Base-by-base conservation (phyloP, 2,797 vertebrate species). In the Cryptoblepharus egeriae region DNA sequence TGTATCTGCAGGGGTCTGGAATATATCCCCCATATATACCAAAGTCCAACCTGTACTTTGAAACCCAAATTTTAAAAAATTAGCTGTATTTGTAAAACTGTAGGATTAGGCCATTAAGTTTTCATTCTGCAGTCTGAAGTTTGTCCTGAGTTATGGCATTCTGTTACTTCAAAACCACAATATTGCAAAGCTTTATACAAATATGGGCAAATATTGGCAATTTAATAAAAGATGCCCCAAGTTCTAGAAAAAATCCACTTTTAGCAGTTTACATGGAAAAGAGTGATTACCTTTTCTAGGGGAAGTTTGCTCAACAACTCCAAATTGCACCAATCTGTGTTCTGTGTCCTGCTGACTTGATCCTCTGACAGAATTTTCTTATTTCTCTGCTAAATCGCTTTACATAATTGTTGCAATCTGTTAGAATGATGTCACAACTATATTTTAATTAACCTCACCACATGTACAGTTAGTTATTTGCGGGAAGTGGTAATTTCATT, bases 361-460 rank as follows among this genome's bases (percentile, higher is more conserved):
- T 85, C 45, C 77, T 83, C 83, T 75, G 73, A 58, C 52, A 75
- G 77, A 65, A 5, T 77, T 80, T 22, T 30, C 90, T n/a, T 90
- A 55, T 85, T 24, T 82, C 87, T 89, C 87, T 87, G 82, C 82
- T 81, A 73, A 80, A 83, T 87, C 84, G 88, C 82, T 83, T 67
- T 87, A 5, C 13, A 83, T 65, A 28, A 4, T 75, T 75, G 64
- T 67, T 69, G 64, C 82, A 88, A 82, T 84, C 30, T 64, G 5
- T 49, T 30, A 67, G 63, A 35, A 12, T 26, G 22, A n/a, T 32
- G n/a, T n/a, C 20, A 64, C 65, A 0, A 0, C 80, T 71, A 1
- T 28, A 11, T 37, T 75, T 26, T 26, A 35, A 65, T 77, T 65
- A 65, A 65, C 28, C 13, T 49, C 9, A 35, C 20, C 5, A 8